Evolutionary conservation across 2,888 invertebrate species (phyloP).

Genomic region (Aleiodes testaceus): DNA sequence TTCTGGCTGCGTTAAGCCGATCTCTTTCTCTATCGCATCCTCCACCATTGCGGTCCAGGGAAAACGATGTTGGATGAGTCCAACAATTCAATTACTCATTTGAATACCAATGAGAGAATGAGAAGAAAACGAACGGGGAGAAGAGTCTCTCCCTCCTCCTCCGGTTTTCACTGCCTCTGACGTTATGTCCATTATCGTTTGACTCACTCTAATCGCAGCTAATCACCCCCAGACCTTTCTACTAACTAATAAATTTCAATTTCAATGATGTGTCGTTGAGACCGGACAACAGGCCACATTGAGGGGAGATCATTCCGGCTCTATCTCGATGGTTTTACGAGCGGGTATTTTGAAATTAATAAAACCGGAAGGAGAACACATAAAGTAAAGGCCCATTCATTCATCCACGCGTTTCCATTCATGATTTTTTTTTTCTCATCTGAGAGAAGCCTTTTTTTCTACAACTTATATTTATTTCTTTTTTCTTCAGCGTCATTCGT

Average conservation of each 20-base stretch:
- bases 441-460: neutral
- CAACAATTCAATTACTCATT: constrained; percentile 43
- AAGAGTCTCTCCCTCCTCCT: neutral
- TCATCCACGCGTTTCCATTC: constrained; percentile 34
- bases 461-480: constrained; percentile 15
- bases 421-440: constrained; percentile 22
- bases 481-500: constrained; percentile 25
- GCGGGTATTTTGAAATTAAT: constrained; percentile 56
- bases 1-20: constrained; percentile 28
- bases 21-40: neutral
- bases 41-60: constrained; percentile 20
- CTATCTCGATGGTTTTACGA: constrained; percentile 49
- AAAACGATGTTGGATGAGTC: constrained; percentile 39
- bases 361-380: constrained; percentile 56
- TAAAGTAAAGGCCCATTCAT: constrained; percentile 56
- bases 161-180: neutral
- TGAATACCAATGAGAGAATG: constrained; percentile 24
- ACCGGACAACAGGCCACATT: constrained; percentile 20
- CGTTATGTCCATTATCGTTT: constrained; percentile 17
- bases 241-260: constrained; percentile 26
- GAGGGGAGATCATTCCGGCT: neutral
- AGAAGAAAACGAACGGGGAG: neutral
- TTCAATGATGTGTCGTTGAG: constrained; percentile 27
- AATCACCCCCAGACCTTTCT: constrained; percentile 22
- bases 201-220: constrained; percentile 29